Evolutionary conservation across 1,140 invertebrate species (phyloP).

Genomic region (Pinna nobilis): DNA sequence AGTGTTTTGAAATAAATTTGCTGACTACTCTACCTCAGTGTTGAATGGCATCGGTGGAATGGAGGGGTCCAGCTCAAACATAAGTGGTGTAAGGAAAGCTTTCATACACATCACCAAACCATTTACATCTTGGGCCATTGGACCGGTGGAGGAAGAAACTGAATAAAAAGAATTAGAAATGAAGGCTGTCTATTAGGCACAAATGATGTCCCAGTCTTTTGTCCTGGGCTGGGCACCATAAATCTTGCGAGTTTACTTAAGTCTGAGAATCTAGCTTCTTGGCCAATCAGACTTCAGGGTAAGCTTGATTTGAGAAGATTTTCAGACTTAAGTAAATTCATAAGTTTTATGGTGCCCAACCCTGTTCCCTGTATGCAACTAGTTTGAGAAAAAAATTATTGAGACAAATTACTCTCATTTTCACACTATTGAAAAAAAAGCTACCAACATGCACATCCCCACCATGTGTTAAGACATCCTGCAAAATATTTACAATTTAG

Average conservation of each 20-base stretch:
- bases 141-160: conserved; percentile 52
- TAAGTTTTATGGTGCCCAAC: too few relatives aligned
- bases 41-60: conserved; percentile 57
- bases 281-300: too few relatives aligned
- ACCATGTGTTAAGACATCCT: too few relatives aligned
- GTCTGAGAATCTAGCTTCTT: too few relatives aligned
- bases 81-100: conserved; percentile 46
- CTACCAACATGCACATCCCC: too few relatives aligned
- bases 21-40: conserved; percentile 42
- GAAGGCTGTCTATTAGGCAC: background rate
- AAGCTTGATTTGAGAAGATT: too few relatives aligned
- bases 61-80: conserved; percentile 55
- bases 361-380: too few relatives aligned
- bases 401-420: background rate
- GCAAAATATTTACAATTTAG: too few relatives aligned
- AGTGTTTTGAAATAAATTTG: too few relatives aligned
- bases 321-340: too few relatives aligned
- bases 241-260: too few relatives aligned
- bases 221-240: too few relatives aligned
- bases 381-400: background rate
- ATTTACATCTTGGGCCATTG: conserved; percentile 58
- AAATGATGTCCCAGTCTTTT: background rate
- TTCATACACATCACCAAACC: conserved; percentile 57
- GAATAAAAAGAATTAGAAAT: conserved; percentile 4
- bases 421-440: background rate